phyloP scores from a whole-genome alignment of 2,113 vertebrate species.

The Pelecanus crispus region DNA sequence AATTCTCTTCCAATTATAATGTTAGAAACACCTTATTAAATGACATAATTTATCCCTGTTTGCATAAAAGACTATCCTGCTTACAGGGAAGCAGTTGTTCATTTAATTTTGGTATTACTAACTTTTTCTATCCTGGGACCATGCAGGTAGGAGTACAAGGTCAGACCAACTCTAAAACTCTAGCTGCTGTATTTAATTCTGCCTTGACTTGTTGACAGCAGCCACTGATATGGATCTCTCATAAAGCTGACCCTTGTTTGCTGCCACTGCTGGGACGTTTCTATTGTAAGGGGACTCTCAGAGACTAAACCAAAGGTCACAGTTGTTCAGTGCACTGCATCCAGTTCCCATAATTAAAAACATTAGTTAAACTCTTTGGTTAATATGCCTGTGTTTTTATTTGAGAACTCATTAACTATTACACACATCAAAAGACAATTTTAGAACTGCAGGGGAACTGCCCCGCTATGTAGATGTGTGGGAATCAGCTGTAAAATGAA shows the following conservation, averaged over 20 bases:
- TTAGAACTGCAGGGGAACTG: neutral
- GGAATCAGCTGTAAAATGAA: slow-evolving; percentile 4
- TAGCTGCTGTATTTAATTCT: neutral
- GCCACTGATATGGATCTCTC: neutral
- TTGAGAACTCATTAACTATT: slow-evolving; percentile 29
- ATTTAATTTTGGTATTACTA: neutral
- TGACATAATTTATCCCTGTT: neutral
- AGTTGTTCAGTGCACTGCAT: neutral
- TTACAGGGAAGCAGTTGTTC: neutral
- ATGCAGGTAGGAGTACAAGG: neutral
- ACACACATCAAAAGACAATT: neutral
- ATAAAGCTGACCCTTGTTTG: slow-evolving; percentile 17
- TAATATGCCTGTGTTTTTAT: slow-evolving; percentile 39
- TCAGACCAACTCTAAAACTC: neutral
- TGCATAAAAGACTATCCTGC: neutral
- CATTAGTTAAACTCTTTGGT: neutral
- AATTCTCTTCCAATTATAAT: neutral
- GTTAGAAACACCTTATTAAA: neutral
- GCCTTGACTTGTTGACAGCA: slow-evolving; percentile 14
- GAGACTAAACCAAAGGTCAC: neutral
- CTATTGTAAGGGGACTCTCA: neutral
- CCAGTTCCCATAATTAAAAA: slow-evolving; percentile 23
- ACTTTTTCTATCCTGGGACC: neutral
- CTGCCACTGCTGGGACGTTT: neutral
- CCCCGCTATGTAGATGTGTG: neutral